Base-by-base conservation (phyloP, 1,140 invertebrate species). In the Luehdorfia chinensis region DNA sequence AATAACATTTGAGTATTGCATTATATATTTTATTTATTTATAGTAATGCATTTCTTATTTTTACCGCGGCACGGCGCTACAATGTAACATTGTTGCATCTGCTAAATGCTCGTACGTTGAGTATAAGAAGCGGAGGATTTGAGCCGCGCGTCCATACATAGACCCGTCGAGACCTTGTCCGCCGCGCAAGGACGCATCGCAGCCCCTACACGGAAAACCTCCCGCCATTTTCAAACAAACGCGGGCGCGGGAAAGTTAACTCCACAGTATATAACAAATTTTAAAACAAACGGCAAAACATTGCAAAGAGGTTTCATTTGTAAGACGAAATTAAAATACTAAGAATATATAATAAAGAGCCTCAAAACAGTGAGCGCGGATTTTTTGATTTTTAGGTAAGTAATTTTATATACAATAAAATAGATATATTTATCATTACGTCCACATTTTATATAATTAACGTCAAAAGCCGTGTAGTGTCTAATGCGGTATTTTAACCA, bases 71-170 rank as follows among this genome's bases (percentile, higher is more conserved):
- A 34, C 16, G 32, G 46, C 51, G 37, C 51, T 48, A 48, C 48
- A 50, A 31, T 32, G 30, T 32, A 37, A 28, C 7, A 18, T 19
- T 45, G 16, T 32, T 47, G 53, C 54, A 60, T 66, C 55, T 68
- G 59, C 60, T 66, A 69, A 59, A 62, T 59, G 58, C 50, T 63
- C 55, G 55, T 66, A 68, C 66, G 61, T 55, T 65, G 67, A 59
- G 69, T 84, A 84, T 84, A 84, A 84, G 79, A 75, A 55, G 78
- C 75, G 66, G 56, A 71, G 70, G 72, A 76, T 55, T 56, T 44
- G 47, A 57, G 62, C 43, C 67, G 70, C 68, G 68, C 66, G 58
- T 67, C 74, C 75, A 75, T 65, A 83, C 61, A 80, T 66, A 71
- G 72, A 66, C 53, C 71, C 66, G 61, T 52, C 51, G 49, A 79